Base-by-base conservation (phyloP, 2,113 vertebrate genomes). In the Zapornia atra region DNA sequence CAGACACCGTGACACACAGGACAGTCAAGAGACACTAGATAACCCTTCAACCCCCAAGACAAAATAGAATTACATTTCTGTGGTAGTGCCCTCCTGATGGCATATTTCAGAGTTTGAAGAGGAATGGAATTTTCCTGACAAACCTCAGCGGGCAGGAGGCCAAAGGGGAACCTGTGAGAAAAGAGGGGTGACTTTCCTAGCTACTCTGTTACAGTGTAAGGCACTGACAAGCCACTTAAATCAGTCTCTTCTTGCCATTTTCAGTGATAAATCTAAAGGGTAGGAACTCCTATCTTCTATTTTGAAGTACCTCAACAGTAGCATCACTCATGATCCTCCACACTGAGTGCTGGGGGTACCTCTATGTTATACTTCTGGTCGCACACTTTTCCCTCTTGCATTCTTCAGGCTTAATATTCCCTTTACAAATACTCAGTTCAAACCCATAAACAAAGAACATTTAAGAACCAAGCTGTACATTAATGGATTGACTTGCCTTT, bases 401-500 rank as follows among this genome's bases (percentile, higher is more conserved):
- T 86, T 21, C 64, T 64, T 54, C 60, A 66, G 17, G 38, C 29
- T 80, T 59, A 83, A 48, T 5, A 60, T 46, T 73, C 10, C 33
- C 51, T 75, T 86, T 38, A 77, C 5, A 77, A 88, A 64, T 34
- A 9, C 31, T 68, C 53, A 21, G 15, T 73, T 77, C 46, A 92
- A 78, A 90, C 11, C 63, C 69, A 15, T 38, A 1, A 40, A 54
- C 48, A 56, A 54, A 28, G 0, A 44, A 51, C 66, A 42, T 2
- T 4, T 54, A 92, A 78, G 25, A 42, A 56, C 51, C 8, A 64
- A 51, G 46, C 16, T 66, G 15, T 36, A 6, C 15, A 60, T 70
- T 60, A 60, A 38, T 46, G 57, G 48, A 57, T 25, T 70, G 33
- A 78, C 95, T 90, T 88, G 94, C 97, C 95, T 93, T 96, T 97